Percentiles rank a stretch among this genome's conserved stretches.
These are phyloP conservation scores for Poecilia gillii DNA, from an alignment of 2,797 vertebrate genomes.

Conservation along the genomic window DNA sequence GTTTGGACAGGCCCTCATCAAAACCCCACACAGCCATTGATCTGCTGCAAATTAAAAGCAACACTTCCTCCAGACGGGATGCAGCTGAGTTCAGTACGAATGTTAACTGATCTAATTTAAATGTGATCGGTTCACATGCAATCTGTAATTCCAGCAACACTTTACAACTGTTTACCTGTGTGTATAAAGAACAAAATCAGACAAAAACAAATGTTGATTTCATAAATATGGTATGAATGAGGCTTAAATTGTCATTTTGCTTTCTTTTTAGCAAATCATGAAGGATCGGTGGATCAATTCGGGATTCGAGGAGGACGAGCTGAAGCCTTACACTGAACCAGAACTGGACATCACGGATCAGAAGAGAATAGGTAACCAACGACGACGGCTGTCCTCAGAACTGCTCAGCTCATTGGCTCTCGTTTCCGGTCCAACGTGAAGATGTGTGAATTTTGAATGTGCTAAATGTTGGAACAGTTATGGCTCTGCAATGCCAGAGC, in stretches of 20 bases:
- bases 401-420: neutral
- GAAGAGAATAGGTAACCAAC: slow-evolving; percentile 93
- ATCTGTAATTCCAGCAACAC: neutral
- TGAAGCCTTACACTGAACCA: slow-evolving; percentile 96
- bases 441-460: neutral
- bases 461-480: neutral
- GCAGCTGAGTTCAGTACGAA: slow-evolving; percentile 1
- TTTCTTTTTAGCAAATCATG: slow-evolving; percentile 93
- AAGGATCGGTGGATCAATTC: slow-evolving; percentile 99
- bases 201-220: neutral
- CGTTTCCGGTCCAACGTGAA: neutral
- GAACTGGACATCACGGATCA: slow-evolving; percentile 96
- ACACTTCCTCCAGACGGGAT: slow-evolving; percentile 10
- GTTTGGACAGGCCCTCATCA: slow-evolving; percentile 29
- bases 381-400: neutral
- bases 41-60: slow-evolving; percentile 38
- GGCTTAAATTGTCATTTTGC: slow-evolving; percentile 10
- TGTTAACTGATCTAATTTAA: neutral
- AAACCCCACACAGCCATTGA: slow-evolving; percentile 46
- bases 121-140: neutral
- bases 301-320: slow-evolving; percentile 95
- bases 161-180: neutral
- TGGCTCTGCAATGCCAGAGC: neutral
- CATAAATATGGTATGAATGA: neutral
- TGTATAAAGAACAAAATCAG: neutral